Conservation (phyloP, 2,797 vertebrate species). For the Neoniphon sammara region DNA sequence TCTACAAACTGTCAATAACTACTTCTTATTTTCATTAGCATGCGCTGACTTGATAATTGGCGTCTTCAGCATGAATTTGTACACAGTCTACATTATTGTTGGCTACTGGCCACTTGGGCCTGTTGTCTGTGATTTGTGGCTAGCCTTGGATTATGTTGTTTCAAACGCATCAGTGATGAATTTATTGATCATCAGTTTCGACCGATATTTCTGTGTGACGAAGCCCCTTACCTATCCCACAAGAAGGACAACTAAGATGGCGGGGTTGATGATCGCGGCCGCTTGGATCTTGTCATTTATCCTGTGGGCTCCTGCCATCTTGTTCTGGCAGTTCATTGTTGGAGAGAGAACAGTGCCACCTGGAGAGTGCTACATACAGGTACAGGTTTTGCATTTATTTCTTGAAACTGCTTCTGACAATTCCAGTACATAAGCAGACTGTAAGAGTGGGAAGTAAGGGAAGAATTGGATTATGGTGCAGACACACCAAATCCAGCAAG, state of each 20-base stretch:
- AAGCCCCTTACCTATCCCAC: slow-evolving; percentile 95
- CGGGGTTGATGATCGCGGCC: slow-evolving; percentile 91
- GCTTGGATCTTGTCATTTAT: slow-evolving; percentile 93
- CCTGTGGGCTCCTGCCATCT: slow-evolving; percentile 97
- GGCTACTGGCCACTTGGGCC: slow-evolving; percentile 98
- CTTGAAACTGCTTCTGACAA: background rate
- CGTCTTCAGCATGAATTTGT: slow-evolving; percentile 98
- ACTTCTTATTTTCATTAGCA: slow-evolving; percentile 97
- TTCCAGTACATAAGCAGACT: too few species aligned
- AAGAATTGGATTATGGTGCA: too few species aligned
- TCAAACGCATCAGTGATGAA: slow-evolving; percentile 99
- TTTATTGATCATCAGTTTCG: slow-evolving; percentile 97
- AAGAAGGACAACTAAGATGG: slow-evolving; percentile 98
- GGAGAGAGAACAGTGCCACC: slow-evolving; percentile 82
- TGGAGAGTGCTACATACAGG: slow-evolving; percentile 91
- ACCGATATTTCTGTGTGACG: slow-evolving; percentile 98
- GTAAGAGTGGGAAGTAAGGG: too few species aligned
- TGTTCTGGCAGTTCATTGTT: slow-evolving; percentile 91
- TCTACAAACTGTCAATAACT: slow-evolving; percentile 98
- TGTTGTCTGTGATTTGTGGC: slow-evolving; percentile 96
- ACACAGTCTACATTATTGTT: slow-evolving; percentile 95
- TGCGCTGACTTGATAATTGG: slow-evolving; percentile 97
- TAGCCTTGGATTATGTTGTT: slow-evolving; percentile 96
- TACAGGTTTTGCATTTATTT: slow-evolving; percentile 19
- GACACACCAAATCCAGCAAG: too few species aligned